Conservation (phyloP, 2,888 invertebrate genomes). For the Onchidella celtica region DNA sequence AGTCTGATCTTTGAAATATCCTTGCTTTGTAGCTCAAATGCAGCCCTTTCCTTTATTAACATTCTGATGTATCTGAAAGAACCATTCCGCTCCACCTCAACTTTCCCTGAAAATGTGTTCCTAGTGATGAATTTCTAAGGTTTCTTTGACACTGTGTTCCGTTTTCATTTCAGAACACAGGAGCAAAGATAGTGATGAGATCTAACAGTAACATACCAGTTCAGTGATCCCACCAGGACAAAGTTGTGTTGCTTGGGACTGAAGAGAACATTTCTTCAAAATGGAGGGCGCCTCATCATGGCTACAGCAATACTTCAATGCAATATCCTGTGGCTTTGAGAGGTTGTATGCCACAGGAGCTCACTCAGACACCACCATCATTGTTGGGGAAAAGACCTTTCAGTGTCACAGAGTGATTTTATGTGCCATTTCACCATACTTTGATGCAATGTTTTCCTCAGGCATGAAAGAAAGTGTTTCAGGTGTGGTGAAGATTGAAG, state of each 20-base stretch:
- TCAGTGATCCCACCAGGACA: too few relatives aligned
- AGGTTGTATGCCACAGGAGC: constrained; percentile 55
- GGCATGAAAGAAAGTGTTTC: constrained; percentile 65
- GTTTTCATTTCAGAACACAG: not conserved
- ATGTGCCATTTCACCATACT: constrained; percentile 71
- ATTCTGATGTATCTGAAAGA: too few relatives aligned
- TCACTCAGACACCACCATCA: constrained; percentile 67
- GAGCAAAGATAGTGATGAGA: too few relatives aligned
- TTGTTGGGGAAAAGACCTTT: constrained; percentile 63
- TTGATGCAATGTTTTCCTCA: constrained; percentile 68
- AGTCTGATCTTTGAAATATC: too few relatives aligned
- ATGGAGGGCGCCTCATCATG: constrained; percentile 56
- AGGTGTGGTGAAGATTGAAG: constrained; percentile 62
- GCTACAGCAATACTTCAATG: constrained; percentile 57
- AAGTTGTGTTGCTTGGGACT: too few relatives aligned
- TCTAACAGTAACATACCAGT: too few relatives aligned
- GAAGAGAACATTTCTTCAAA: not conserved
- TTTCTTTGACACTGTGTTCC: too few relatives aligned
- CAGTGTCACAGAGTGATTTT: constrained; percentile 70
- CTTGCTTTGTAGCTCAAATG: too few relatives aligned
- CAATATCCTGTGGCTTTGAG: constrained; percentile 59
- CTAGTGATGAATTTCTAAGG: too few relatives aligned
- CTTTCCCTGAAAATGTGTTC: too few relatives aligned
- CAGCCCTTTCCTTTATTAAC: too few relatives aligned
- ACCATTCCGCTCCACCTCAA: too few relatives aligned